phyloP scores from a whole-genome alignment of 1,140 invertebrate genomes.

The Ladona fulva region DNA sequence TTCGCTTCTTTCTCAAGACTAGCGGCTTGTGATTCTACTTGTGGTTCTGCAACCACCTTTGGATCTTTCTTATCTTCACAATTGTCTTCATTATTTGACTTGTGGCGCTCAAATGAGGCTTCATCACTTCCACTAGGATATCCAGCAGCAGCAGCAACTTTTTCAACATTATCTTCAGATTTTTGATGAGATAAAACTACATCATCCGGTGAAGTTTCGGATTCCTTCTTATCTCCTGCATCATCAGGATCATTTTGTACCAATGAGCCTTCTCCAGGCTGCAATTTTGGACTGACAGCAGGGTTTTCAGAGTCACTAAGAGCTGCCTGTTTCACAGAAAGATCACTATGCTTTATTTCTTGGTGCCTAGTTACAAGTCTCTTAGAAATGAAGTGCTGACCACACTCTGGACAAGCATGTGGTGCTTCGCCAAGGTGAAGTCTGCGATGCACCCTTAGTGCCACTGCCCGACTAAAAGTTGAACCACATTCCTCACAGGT shows the following conservation, averaged over 20 bases:
- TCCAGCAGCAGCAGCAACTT: constrained; percentile 13
- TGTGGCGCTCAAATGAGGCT: not conserved
- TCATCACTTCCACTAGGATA: not conserved
- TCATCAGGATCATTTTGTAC: constrained; percentile 17
- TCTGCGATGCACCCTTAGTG: constrained; percentile 59
- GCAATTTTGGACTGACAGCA: constrained; percentile 5
- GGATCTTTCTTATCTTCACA: not conserved
- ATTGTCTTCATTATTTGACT: constrained; percentile 17
- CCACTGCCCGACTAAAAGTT: constrained; percentile 63
- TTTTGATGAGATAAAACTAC: constrained; percentile 26
- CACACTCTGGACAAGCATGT: constrained; percentile 61
- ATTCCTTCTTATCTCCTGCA: constrained; percentile 19
- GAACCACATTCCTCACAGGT: constrained; percentile 69
- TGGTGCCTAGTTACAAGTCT: constrained; percentile 64
- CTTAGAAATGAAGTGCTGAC: constrained; percentile 69
- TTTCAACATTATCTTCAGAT: constrained; percentile 28
- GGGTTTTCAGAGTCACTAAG: constrained; percentile 9
- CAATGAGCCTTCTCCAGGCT: not conserved
- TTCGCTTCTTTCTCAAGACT: not conserved
- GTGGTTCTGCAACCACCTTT: not conserved
- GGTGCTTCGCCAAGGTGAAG: constrained; percentile 60
- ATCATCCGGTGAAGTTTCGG: constrained; percentile 26
- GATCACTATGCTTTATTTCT: constrained; percentile 20
- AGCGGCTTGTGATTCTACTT: not conserved
- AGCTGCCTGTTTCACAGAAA: not conserved